Evolutionary conservation across 2,888 invertebrate species (phyloP).

Genomic region (Hymenopus coronatus): DNA sequence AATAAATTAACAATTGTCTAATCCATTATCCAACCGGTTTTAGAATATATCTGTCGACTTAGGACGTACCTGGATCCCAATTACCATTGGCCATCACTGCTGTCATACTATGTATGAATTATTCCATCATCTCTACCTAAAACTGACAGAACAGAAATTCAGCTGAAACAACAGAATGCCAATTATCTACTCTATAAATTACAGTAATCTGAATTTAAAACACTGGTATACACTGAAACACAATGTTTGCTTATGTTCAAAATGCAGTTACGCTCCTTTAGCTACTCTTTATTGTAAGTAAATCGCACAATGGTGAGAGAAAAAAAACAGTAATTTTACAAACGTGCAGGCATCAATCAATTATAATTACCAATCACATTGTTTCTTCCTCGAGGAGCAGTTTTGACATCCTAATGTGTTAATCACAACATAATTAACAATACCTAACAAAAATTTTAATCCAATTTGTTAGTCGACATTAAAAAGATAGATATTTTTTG

Average conservation of each 20-base stretch:
- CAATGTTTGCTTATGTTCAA: neutral
- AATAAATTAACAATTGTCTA: too few relatives aligned
- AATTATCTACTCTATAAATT: neutral
- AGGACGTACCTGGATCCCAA: constrained; percentile 58
- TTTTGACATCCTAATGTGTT: neutral
- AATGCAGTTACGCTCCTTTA: neutral
- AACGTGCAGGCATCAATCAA: neutral
- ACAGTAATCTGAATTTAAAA: neutral
- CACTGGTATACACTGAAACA: neutral
- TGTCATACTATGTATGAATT: constrained; percentile 51
- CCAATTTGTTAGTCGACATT: neutral
- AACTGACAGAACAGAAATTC: neutral
- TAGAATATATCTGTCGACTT: neutral
- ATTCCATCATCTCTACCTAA: neutral
- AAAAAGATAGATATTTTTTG: neutral
- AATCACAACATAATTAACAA: neutral
- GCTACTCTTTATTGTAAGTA: neutral
- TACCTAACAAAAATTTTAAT: neutral
- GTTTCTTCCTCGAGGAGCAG: neutral
- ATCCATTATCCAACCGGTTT: too few relatives aligned
- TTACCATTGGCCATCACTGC: constrained; percentile 59
- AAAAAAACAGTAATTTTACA: neutral
- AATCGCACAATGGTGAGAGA: neutral
- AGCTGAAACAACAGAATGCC: neutral
- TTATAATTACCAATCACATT: neutral